Base-by-base conservation (phyloP, 2,113 vertebrate genomes). In the Jacana jacana region DNA sequence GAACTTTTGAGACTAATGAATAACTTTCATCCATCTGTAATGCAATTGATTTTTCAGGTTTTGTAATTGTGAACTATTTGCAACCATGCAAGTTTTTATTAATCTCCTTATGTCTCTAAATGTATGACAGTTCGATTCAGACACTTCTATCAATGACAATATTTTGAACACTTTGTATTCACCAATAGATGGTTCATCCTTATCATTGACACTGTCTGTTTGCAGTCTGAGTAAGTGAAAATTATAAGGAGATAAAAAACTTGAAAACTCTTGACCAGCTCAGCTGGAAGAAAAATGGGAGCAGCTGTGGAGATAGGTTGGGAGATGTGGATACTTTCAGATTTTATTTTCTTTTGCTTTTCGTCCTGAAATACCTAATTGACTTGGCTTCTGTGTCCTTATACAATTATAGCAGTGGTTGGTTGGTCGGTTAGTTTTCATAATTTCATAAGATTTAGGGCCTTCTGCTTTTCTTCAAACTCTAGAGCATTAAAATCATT, bases 331-430 rank as follows among this genome's bases (percentile, higher is more conserved):
- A 9, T 60, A 54, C 10, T 69, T 84, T 28, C 57, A 63, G 9
- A 1, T 0, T 4, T 35, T 9, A 15, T 27, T 5, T 20, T 8
- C 17, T 13, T 52, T 17, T 3, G 9, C 9, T 4, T 6, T 10
- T 37, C 17, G 9, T 9, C 12, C 4, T 4, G 9, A 25, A 60
- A 44, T 30, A 65, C 9, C 4, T 48, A 1, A 76, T 83, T 72
- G 24, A 31, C 30, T 84, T 61, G 6, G 9, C 28, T 81, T 86
- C 39, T 51, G 9, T 77, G 24, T 54, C 23, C 10, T 83, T 80
- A 68, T 60, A 83, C 12, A 73, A 46, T 42, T 81, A 28, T 10
- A 72, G 8, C 11, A 55, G n/a, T 35, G 3, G 4, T 73, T 24
- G 28, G 8, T 31, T 46, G 23, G 7, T 35, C 35, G 31, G 3